Evolutionary conservation across 2,888 invertebrate species (phyloP).

Genomic region (Hylaea fasciaria): DNA sequence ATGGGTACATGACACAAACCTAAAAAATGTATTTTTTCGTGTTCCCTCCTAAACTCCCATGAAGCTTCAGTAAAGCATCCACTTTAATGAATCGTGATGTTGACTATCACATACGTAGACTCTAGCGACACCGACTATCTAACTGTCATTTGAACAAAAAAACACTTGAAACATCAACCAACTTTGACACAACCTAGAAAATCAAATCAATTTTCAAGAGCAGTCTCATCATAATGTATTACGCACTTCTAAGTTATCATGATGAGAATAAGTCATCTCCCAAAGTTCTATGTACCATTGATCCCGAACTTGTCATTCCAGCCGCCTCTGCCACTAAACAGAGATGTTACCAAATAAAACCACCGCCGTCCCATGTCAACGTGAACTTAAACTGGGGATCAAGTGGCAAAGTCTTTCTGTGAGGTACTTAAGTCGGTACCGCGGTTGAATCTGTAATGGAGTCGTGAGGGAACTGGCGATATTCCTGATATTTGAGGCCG

Average conservation of each 20-base stretch:
- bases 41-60: no score
- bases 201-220: no score
- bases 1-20: no score
- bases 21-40: no score
- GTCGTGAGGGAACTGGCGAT: conserved; percentile 72
- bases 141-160: no score
- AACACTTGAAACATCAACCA: no score
- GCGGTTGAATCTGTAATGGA: conserved; percentile 70
- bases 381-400: conserved; percentile 61
- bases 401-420: conserved; percentile 63
- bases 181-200: no score
- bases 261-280: neutral
- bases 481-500: conserved; percentile 36
- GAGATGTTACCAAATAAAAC: conserved; percentile 39
- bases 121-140: no score
- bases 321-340: conserved; percentile 37
- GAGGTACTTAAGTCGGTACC: conserved; percentile 70
- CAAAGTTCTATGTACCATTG: conserved; percentile 9
- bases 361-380: conserved; percentile 38
- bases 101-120: no score
- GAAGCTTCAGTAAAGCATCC: no score
- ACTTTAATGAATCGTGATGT: no score
- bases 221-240: no score
- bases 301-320: conserved; percentile 16
- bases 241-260: neutral